Base-by-base conservation (phyloP, 2,113 vertebrate species). In the Lophius piscatorius region DNA sequence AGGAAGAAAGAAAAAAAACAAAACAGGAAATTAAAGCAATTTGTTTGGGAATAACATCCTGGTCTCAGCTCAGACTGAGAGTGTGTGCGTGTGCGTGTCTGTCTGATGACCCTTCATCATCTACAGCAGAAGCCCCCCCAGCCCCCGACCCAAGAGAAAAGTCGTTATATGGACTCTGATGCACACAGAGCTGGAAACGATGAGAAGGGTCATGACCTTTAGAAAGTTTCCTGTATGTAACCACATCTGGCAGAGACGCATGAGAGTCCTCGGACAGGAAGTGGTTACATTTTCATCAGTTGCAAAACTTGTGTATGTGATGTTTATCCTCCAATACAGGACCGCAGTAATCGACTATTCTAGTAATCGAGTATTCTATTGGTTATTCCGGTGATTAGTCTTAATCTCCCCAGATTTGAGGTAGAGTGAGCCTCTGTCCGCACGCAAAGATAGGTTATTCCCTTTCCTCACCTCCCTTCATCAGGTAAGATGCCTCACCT, bases 191-290 rank as follows among this genome's bases (percentile, higher is more conserved):
- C n/a, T 39, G 9, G 20, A 22, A 1, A 55, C 9, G 35, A 56
- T 86, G 83, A 76, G 82, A 84, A 74, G 73, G 64, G 49, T 59
- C 50, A 64, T 6, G 16, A 23, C 34, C 56, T 60, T 11, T 58
- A 21, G 49, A 56, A 35, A 4, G 57, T 76, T 54, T 0, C 5
- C 33, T 73, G 24, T 48, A 47, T 54, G 21, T 52, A 78, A 59
- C 40, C 38, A 50, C 47, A 56, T 72, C 28, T 63, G 64, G 54
- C 20, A 59, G 38, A n/a, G n/a, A n/a, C n/a, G n/a, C n/a, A 47
- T 77, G 72, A 42, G 62, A 76, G 42, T n/a, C 23, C 22, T 28
- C 12, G n/a, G 36, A 35, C 61, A 78, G 70, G 68, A 83, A 63
- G 44, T 55, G 21, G 45, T 57, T 18, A 10, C 28, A 23, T 35